Evolutionary conservation across 1,140 invertebrate species (phyloP).

Genomic region (Diorhabda carinulata): DNA sequence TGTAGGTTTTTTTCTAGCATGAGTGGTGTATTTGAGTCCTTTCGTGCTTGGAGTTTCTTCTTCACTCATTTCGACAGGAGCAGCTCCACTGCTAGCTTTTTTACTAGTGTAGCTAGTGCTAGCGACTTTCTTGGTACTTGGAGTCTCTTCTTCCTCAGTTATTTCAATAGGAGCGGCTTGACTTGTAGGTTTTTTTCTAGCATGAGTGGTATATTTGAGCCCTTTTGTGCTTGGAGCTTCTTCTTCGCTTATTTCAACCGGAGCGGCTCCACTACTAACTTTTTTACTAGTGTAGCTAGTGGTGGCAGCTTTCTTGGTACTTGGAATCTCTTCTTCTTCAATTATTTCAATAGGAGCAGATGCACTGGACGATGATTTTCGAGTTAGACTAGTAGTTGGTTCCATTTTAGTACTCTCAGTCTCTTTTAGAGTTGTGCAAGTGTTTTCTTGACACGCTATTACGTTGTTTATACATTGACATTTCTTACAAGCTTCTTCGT

Average conservation of each 20-base stretch:
- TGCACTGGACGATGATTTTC: constrained; percentile 20
- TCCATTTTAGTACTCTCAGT: constrained; percentile 9
- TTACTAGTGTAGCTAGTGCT: not conserved
- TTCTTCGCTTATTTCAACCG: not conserved
- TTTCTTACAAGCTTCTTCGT: constrained; percentile 57
- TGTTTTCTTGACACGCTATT: constrained; percentile 59
- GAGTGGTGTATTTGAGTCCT: constrained; percentile 48
- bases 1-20: constrained; percentile 35
- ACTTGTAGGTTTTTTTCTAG: not conserved
- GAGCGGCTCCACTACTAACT: not conserved
- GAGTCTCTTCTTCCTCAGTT: not conserved
- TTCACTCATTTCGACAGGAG: constrained; percentile 70
- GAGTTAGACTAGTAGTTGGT: constrained; percentile 34
- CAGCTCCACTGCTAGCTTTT: not conserved
- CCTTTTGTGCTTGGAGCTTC: not conserved
- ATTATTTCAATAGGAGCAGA: not conserved
- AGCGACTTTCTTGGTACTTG: not conserved
- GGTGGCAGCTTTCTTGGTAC: not conserved
- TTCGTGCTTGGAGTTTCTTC: not conserved
- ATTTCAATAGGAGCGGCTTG: not conserved
- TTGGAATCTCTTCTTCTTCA: not conserved
- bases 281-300: not conserved
- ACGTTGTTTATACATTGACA: constrained; percentile 75
- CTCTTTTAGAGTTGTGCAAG: constrained; percentile 42
- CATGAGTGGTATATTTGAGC: not conserved